Percentiles rank a stretch among this genome's conserved stretches.
phyloP scores from a whole-genome alignment of 1,140 invertebrate species.

The Melanaphis sacchari region DNA sequence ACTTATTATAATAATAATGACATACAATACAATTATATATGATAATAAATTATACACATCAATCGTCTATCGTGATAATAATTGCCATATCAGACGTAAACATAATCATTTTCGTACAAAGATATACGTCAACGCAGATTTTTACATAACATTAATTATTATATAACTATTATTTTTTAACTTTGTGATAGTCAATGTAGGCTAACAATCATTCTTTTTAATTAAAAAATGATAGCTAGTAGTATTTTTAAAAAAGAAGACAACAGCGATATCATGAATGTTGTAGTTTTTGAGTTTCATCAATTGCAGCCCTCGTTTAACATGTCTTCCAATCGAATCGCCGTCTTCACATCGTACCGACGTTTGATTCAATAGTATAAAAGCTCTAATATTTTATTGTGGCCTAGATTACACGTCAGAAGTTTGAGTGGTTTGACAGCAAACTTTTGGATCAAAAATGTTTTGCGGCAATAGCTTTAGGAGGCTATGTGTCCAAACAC shows the following conservation, averaged over 20 bases:
- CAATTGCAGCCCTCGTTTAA: background rate
- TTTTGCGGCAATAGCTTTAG: background rate
- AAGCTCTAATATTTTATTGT: background rate
- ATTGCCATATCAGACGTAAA: background rate
- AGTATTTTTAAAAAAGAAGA: too few relatives aligned
- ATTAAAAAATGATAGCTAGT: background rate
- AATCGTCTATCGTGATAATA: too few relatives aligned
- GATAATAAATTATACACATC: too few relatives aligned
- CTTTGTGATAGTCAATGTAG: background rate
- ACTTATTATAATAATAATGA: too few relatives aligned
- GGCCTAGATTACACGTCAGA: background rate
- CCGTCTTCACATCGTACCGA: background rate
- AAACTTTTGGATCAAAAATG: background rate
- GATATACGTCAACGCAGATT: background rate
- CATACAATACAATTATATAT: too few relatives aligned
- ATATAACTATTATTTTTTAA: background rate
- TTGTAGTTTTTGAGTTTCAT: background rate
- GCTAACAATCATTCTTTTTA: background rate
- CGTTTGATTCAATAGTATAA: background rate
- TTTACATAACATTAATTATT: too few relatives aligned
- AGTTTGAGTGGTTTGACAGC: background rate
- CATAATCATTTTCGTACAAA: background rate
- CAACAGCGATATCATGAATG: background rate
- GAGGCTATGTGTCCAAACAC: background rate
- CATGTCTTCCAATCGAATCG: background rate